phyloP scores from a whole-genome alignment of 2,797 vertebrate species.

The Lagodon rhomboides region DNA sequence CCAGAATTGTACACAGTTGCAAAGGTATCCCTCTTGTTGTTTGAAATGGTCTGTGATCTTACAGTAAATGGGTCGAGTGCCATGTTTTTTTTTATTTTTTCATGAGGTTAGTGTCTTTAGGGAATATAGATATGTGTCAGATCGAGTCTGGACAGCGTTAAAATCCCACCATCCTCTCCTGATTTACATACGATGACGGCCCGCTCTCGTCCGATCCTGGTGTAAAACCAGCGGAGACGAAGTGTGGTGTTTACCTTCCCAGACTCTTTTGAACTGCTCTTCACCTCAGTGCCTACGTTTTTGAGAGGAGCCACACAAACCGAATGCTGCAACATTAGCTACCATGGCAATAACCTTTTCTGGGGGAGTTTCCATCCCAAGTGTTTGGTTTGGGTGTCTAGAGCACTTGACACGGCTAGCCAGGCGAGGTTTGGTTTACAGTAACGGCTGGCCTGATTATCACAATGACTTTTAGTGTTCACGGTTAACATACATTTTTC shows the following conservation, averaged over 20 bases:
- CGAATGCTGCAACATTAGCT: slow-evolving; percentile 85
- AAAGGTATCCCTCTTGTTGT: slow-evolving; percentile 67
- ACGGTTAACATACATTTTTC: neutral
- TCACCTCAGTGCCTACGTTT: slow-evolving; percentile 96
- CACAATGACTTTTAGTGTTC: slow-evolving; percentile 26
- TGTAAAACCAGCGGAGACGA: slow-evolving; percentile 64
- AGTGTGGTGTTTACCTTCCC: slow-evolving; percentile 84
- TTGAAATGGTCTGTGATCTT: slow-evolving; percentile 57
- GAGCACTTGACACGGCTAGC: slow-evolving; percentile 54
- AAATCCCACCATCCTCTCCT: slow-evolving; percentile 40
- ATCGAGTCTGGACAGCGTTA: slow-evolving; percentile 44
- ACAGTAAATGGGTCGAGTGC: slow-evolving; percentile 65
- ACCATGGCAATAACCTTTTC: slow-evolving; percentile 85
- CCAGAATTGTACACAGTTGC: slow-evolving; percentile 66
- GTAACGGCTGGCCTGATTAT: slow-evolving; percentile 28
- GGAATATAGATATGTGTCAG: slow-evolving; percentile 37
- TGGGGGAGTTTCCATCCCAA: slow-evolving; percentile 43
- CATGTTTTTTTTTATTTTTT: slow-evolving; percentile 60
- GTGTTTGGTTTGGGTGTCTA: slow-evolving; percentile 50
- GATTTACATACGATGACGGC: slow-evolving; percentile 30
- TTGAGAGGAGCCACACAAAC: slow-evolving; percentile 82
- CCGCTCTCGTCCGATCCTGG: slow-evolving; percentile 11
- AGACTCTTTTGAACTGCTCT: slow-evolving; percentile 89
- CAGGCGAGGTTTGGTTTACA: slow-evolving; percentile 40
- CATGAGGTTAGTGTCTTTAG: slow-evolving; percentile 45